Percentiles rank a stretch among this genome's conserved stretches.
These are phyloP conservation scores for Ectemnius continuus DNA, from an alignment of 2,888 invertebrate genomes.

Conservation along the genomic window DNA sequence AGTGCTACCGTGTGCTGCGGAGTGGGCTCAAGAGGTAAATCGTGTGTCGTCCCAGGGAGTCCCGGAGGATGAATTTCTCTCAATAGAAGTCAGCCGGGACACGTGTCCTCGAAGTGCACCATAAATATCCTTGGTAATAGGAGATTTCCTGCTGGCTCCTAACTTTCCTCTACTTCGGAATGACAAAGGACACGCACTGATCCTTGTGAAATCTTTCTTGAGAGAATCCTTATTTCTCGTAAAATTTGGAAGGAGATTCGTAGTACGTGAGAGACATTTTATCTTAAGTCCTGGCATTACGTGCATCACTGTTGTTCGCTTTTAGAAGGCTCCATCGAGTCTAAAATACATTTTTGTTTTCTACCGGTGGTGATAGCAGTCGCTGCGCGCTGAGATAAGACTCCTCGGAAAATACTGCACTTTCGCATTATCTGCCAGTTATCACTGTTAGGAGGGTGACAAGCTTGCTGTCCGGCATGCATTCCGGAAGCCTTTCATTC, in stretches of 20 bases:
- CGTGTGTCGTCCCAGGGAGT: constrained; percentile 35
- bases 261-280: no score
- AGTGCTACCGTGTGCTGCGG: constrained; percentile 1
- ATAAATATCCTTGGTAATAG: constrained; percentile 67
- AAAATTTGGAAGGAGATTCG: constrained; percentile 20
- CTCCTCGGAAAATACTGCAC: constrained; percentile 22
- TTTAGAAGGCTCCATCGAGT: neutral
- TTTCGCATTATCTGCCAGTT: constrained; percentile 45
- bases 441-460: constrained; percentile 25
- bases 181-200: constrained; percentile 58
- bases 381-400: constrained; percentile 30
- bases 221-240: constrained; percentile 17
- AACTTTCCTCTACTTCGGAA: constrained; percentile 45
- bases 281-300: neutral
- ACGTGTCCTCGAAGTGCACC: constrained; percentile 53
- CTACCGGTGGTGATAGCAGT: constrained; percentile 32
- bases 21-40: constrained; percentile 27
- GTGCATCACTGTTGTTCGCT: neutral
- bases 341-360: constrained; percentile 31
- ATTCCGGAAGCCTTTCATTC: constrained; percentile 32
- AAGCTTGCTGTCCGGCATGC: constrained; percentile 7
- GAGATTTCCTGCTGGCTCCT: constrained; percentile 65
- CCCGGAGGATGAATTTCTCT: constrained; percentile 45
- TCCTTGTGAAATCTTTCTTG: constrained; percentile 21
- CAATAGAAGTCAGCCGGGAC: constrained; percentile 48